phyloP scores from a whole-genome alignment of 2,888 invertebrate genomes.

The Epiblema foenella region DNA sequence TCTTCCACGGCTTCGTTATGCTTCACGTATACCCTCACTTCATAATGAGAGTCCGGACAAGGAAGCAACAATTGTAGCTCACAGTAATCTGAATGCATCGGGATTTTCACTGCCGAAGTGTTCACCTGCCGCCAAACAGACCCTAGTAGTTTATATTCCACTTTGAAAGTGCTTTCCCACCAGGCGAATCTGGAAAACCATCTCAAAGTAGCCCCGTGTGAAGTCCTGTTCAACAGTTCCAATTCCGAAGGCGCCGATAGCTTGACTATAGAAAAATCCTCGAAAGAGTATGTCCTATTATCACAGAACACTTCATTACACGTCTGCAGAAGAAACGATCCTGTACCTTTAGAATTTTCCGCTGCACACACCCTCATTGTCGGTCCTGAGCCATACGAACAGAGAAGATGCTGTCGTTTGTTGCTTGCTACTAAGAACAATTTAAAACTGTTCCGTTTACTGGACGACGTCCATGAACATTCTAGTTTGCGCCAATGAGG shows the following conservation, averaged over 20 bases:
- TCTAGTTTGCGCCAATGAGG: background rate
- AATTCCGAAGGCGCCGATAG: background rate
- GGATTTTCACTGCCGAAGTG: background rate
- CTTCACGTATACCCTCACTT: background rate
- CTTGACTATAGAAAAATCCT: background rate
- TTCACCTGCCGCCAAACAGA: conserved; percentile 1
- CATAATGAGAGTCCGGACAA: conserved; percentile 9
- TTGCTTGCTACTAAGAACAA: conserved; percentile 2
- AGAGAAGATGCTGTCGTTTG: background rate
- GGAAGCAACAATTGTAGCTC: background rate
- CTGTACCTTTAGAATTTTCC: background rate
- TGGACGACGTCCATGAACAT: background rate
- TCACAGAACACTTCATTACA: conserved; percentile 12
- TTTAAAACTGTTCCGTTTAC: background rate
- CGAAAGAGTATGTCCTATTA: background rate
- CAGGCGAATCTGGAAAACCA: conserved; percentile 6
- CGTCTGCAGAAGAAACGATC: background rate
- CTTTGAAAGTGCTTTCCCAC: background rate
- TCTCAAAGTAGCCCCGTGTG: background rate
- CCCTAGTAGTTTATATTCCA: conserved; percentile 5
- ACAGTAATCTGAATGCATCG: background rate
- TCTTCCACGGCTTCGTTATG: background rate
- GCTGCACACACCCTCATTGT: background rate
- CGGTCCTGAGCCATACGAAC: background rate
- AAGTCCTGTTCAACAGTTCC: background rate